A percentile compares a stretch with the other conserved stretches of the same genome.
Evolutionary conservation across 35 echinoderm and acorn worm species (phyloP).

Genomic region (Holothuria glaberrima): DNA sequence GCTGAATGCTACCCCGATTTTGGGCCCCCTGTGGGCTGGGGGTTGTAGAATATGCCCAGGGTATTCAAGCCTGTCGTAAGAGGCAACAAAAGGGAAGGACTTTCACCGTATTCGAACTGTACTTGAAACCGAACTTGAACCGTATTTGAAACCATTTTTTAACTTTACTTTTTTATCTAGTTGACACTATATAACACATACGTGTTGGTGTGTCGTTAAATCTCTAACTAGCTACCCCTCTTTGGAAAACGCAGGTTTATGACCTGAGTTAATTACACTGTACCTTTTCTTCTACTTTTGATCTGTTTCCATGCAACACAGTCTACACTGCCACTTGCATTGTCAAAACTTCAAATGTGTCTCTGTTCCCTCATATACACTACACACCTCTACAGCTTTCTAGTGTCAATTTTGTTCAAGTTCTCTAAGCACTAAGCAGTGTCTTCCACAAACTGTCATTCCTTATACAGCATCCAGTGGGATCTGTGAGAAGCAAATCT

Average conservation of each 20-base stretch:
- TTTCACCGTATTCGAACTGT: too few relatives aligned
- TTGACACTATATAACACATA: too few relatives aligned
- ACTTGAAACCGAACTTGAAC: too few relatives aligned
- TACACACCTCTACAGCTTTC: neutral
- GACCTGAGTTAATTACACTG: neutral
- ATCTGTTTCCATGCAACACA: neutral
- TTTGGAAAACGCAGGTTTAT: neutral
- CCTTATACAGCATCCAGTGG: neutral
- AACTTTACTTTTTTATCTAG: too few relatives aligned
- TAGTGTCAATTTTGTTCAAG: neutral
- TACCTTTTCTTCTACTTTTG: neutral
- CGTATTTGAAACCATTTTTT: too few relatives aligned
- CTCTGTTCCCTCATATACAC: neutral
- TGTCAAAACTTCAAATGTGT: neutral
- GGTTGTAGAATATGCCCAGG: too few relatives aligned
- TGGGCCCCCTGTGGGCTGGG: too few relatives aligned
- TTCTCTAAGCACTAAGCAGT: neutral
- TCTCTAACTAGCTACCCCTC: too few relatives aligned
- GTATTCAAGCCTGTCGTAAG: too few relatives aligned
- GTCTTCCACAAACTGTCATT: neutral
- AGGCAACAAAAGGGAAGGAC: too few relatives aligned
- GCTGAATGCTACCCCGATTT: too few relatives aligned
- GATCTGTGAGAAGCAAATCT: neutral
- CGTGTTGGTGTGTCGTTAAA: too few relatives aligned
- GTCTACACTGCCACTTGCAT: neutral